These are phyloP conservation scores for Drosophila hydei DNA, from an alignment of 1,140 invertebrate genomes.

Conservation along the genomic window DNA sequence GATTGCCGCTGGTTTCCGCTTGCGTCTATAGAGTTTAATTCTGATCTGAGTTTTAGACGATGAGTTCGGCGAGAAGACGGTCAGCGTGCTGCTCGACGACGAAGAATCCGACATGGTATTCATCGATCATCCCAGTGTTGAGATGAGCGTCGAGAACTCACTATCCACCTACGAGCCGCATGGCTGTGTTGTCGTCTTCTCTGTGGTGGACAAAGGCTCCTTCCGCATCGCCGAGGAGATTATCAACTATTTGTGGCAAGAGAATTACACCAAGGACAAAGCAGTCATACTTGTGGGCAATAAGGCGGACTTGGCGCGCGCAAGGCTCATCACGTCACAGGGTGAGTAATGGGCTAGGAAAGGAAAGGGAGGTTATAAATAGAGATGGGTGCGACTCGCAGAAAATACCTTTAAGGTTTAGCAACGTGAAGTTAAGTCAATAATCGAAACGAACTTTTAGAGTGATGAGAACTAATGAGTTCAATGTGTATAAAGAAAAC, in stretches of 20 bases:
- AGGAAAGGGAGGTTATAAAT: neutral
- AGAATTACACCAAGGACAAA: slow-evolving; percentile 91
- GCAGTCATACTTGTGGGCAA: slow-evolving; percentile 96
- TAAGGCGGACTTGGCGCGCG: slow-evolving; percentile 95
- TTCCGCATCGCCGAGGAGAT: slow-evolving; percentile 92
- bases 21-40: slow-evolving; percentile 79
- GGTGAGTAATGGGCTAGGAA: slow-evolving; percentile 85
- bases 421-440: neutral
- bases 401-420: no score
- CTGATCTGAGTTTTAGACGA: slow-evolving; percentile 89
- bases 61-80: slow-evolving; percentile 95
- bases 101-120: slow-evolving; percentile 96
- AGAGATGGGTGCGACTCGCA: slow-evolving; percentile 6
- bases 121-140: slow-evolving; percentile 93
- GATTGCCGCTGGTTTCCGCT: slow-evolving; percentile 62
- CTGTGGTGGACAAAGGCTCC: slow-evolving; percentile 91
- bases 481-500: no score
- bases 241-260: slow-evolving; percentile 91
- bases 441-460: neutral
- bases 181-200: slow-evolving; percentile 95
- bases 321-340: slow-evolving; percentile 90
- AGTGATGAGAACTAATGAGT: neutral
- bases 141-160: slow-evolving; percentile 95
- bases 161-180: slow-evolving; percentile 94
- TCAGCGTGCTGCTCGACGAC: slow-evolving; percentile 94